Evolutionary conservation across 2,113 vertebrate species (phyloP), one percentile per base, ranked within the genome.

Genomic region (Chaetura pelagica): DNA sequence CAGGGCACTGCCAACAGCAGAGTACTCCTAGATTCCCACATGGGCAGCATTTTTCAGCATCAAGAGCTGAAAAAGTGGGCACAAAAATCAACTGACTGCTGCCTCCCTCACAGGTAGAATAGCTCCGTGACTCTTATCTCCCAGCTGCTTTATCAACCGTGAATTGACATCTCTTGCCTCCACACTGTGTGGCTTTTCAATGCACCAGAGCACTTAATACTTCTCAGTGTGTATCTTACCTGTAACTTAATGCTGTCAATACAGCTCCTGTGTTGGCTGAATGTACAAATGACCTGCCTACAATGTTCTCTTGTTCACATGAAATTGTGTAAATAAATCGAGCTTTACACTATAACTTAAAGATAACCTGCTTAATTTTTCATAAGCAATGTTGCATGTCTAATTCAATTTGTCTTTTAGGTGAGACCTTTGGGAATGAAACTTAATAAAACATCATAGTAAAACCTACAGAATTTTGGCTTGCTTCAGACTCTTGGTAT

Each of bases 251-350:
- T 76, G 76, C 85, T 61, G 82, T 82, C 66, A 40, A 57, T 62
- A 69, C 77, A 54, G 74, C 74, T 78, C 49, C 76, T 38, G 14
- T 59, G 66, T 46, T 94, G 88, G 68, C 84, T 94, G 90, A 94
- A 87, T 81, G 93, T 95, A 84, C 63, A 42, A 68, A 55, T 22
- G 20, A 85, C 73, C 75, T 93, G 87, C 89, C 81, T 86, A 15
- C 72, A 64, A 18, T 12, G 8, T 72, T 64, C 66, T 67, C 38
- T 82, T 77, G 48, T 78, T 95, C 90, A 87, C 73, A 7, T 89
- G 69, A 54, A 76, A 86, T 38, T 17, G n/a, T 93, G 81, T 93
- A 61, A 94, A 95, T 95, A 94, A 96, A 90, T 75, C 64, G 66
- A 69, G 94, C 85, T 95, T 89, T 87, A 85, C 79, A 79, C 49